These are phyloP conservation scores for Gorsachius magnificus DNA, from an alignment of 2,797 vertebrate genomes.

Conservation along the genomic window DNA sequence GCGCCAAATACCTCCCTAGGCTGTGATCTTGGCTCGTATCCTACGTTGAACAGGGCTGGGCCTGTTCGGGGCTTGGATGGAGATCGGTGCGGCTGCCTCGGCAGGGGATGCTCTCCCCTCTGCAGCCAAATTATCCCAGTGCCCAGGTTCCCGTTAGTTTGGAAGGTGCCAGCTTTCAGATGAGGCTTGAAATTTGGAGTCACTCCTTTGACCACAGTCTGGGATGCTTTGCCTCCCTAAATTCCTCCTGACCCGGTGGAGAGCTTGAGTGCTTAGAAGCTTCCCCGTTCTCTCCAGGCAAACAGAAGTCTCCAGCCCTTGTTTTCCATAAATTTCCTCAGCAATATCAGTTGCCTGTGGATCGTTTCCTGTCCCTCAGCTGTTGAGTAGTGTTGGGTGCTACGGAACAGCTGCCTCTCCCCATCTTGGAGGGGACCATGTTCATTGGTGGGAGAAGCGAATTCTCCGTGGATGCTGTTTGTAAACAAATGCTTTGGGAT, in stretches of 20 bases:
- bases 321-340: constrained; percentile 28
- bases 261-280: constrained; percentile 1
- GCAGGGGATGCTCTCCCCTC: constrained; percentile 34
- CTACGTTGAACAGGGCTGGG: constrained; percentile 11
- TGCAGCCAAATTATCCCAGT: neutral
- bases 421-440: neutral
- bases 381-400: constrained; percentile 7
- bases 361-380: constrained; percentile 31
- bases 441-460: constrained; percentile 20
- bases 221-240: neutral
- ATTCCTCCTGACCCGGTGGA: constrained; percentile 19
- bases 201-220: constrained; percentile 30
- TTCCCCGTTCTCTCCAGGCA: neutral
- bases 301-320: neutral
- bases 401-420: constrained; percentile 35
- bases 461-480: constrained; percentile 43
- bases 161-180: constrained; percentile 34
- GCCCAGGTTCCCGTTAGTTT: constrained; percentile 37
- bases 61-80: constrained; percentile 21
- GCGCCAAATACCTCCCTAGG: neutral
- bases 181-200: constrained; percentile 46
- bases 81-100: constrained; percentile 12
- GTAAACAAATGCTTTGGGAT: constrained; percentile 57
- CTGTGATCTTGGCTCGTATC: neutral
- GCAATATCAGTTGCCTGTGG: constrained; percentile 16